These are phyloP conservation scores for Lutraria lutraria DNA, from an alignment of 2,888 invertebrate genomes.

Conservation along the genomic window DNA sequence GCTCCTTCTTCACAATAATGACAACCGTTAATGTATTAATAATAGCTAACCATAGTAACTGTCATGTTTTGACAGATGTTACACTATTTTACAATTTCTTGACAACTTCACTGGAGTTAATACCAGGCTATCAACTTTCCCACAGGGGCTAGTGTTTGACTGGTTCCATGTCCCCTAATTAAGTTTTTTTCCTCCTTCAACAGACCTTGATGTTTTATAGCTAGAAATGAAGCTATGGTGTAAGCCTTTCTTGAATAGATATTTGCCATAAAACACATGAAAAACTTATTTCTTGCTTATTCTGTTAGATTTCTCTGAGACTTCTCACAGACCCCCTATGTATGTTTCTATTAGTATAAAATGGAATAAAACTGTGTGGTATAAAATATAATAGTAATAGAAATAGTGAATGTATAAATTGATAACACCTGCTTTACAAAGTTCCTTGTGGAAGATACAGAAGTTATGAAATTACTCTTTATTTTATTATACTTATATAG, in stretches of 20 bases:
- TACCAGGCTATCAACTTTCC: background rate
- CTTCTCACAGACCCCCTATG: slow-evolving; percentile 18
- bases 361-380: slow-evolving; percentile 34
- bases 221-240: background rate
- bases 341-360: slow-evolving; percentile 33
- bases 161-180: background rate
- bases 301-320: too few species aligned
- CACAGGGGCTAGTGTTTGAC: background rate
- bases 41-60: background rate
- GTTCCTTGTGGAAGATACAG: background rate
- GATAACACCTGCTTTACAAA: background rate
- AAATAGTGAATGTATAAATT: background rate
- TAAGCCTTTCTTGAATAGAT: background rate
- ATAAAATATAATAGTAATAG: slow-evolving; percentile 23
- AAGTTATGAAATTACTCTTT: background rate
- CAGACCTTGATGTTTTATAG: background rate
- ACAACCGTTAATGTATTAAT: background rate
- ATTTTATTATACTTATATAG: background rate
- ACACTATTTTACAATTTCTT: background rate
- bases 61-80: slow-evolving; percentile 15
- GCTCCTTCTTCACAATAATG: background rate
- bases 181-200: background rate
- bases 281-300: background rate
- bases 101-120: background rate
- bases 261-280: background rate